Conservation (phyloP, 64 coral and sea anemone species). For the Trachythela sp. region DNA sequence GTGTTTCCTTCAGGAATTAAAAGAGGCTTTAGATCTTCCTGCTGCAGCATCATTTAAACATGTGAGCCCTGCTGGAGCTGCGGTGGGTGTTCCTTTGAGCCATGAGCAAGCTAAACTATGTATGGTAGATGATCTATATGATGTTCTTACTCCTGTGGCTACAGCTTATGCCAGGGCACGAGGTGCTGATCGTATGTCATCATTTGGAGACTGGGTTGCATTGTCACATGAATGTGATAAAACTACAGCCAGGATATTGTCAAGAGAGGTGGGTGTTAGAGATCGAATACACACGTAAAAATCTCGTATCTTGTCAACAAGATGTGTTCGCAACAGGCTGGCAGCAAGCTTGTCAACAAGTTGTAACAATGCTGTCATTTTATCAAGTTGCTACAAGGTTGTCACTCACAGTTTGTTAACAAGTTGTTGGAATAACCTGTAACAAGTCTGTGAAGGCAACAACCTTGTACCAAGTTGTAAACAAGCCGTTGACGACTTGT, state of each 20-base stretch:
- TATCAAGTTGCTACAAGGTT: too few species aligned
- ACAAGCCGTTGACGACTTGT: too few species aligned
- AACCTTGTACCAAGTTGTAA: too few species aligned
- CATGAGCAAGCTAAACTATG: slow-evolving; percentile 77
- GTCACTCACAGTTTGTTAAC: too few species aligned
- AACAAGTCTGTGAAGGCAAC: too few species aligned
- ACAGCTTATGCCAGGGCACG: slow-evolving; percentile 91
- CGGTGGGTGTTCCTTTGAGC: slow-evolving; percentile 66
- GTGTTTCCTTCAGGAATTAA: slow-evolving; percentile 60
- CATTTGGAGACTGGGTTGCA: slow-evolving; percentile 99
- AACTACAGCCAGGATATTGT: slow-evolving; percentile 89
- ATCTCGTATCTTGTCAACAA: background rate
- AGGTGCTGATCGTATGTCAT: slow-evolving; percentile 96
- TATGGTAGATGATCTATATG: slow-evolving; percentile 95
- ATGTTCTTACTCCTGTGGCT: slow-evolving; percentile 80
- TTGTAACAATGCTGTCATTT: too few species aligned
- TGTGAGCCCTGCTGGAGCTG: slow-evolving; percentile 92
- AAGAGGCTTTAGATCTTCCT: slow-evolving; percentile 64
- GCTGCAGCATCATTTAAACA: slow-evolving; percentile 97
- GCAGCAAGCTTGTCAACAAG: too few species aligned
- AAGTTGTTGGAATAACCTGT: background rate
- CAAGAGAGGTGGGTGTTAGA: slow-evolving; percentile 69
- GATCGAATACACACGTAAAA: background rate
- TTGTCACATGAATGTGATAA: slow-evolving; percentile 88
- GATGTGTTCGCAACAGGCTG: too few species aligned